phyloP scores from a whole-genome alignment of 2,113 vertebrate species.

The Eulacestoma nigropectus region DNA sequence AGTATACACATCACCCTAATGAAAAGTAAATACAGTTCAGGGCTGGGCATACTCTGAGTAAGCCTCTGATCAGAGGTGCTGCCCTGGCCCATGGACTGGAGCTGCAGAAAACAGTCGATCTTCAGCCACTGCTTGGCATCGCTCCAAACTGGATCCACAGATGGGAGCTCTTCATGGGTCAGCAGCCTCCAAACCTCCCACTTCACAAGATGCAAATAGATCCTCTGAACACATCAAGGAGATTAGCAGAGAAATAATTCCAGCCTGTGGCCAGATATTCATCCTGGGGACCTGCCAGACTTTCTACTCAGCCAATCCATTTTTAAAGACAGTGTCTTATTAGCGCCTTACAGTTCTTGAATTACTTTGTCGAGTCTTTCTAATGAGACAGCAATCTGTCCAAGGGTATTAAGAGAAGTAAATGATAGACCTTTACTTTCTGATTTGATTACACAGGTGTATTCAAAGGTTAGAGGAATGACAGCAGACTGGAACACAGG shows the following conservation, averaged over 20 bases:
- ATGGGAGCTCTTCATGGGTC: background rate
- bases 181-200: background rate
- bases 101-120: background rate
- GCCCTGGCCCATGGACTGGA: background rate
- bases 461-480: slow-evolving; percentile 11
- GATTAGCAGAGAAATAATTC: slow-evolving; percentile 32
- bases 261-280: slow-evolving; percentile 26
- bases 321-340: slow-evolving; percentile 47
- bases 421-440: slow-evolving; percentile 15
- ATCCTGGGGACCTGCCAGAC: slow-evolving; percentile 17
- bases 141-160: background rate
- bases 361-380: slow-evolving; percentile 10
- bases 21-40: background rate
- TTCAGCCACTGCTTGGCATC: background rate
- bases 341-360: slow-evolving; percentile 19
- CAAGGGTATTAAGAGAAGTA: slow-evolving; percentile 19
- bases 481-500: background rate
- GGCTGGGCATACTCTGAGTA: background rate
- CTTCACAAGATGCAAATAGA: background rate
- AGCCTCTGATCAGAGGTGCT: background rate
- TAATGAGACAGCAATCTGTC: slow-evolving; percentile 43
- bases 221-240: background rate
- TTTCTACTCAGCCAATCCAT: slow-evolving; percentile 32
- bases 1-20: background rate
- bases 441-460: background rate